Evolutionary conservation across 2,797 vertebrate species (phyloP), one percentile per base, ranked within the genome.

Genomic region (Threskiornis aethiopicus): DNA sequence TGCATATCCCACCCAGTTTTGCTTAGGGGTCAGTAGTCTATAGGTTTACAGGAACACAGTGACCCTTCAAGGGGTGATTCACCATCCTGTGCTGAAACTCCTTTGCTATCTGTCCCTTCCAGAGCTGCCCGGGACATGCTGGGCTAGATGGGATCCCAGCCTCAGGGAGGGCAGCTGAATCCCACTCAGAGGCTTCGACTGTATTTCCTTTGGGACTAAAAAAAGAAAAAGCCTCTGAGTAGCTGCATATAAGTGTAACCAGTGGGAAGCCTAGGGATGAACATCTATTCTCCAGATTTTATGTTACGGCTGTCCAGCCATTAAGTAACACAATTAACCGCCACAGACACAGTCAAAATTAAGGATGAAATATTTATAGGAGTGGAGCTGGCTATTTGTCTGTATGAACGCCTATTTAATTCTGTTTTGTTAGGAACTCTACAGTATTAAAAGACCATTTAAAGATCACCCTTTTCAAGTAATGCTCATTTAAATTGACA

Each of bases 301-400:
- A 6, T 17, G 28, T 71, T 70, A 12, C 0, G 0, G 44, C 58
- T 2, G 0, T 55, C 64, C 37, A 61, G 4, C 33, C 24, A 3
- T 75, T 71, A 49, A 84, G 31, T 75, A 64, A 51, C 7, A 1
- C 8, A 39, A 52, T 55, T 76, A 59, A 81, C n/a, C 1, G 6
- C 37, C 47, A n/a, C 0, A 1, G 35, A 31, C 22, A 9, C 1
- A 1, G 29, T 89, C 28, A 69, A 65, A 91, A 51, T 81, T 28
- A 71, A 55, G 52, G 37, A 49, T 88, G 18, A 84, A 81, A 35
- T 80, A 76, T 73, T 54, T 58, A 24, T 31, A 69, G 80, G n/a
- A 31, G 33, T 42, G 44, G 73, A 79, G 12, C 55, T 59, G 44
- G 15, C 51, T 42, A 19, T 59, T 49, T 66, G 25, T 49, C 54